Base-by-base conservation (phyloP, 1,140 invertebrate genomes). In the Sycobia sp. region DNA sequence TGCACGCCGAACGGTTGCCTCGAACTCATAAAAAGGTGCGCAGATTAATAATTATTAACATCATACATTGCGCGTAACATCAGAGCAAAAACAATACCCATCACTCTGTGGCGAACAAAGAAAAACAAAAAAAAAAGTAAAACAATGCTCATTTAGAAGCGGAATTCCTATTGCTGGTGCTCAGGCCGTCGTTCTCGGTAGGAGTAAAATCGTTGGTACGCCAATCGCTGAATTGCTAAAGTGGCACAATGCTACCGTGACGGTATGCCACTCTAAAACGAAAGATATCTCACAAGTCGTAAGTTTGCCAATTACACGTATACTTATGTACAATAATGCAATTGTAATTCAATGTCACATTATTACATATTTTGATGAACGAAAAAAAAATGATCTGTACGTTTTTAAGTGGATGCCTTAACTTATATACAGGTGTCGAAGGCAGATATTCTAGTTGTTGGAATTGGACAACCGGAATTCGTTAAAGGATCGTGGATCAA, bases 401-500 rank as follows among this genome's bases (percentile, higher is more conserved):
- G n/a, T n/a, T n/a, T n/a, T n/a, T n/a, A n/a, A n/a, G n/a, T n/a
- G n/a, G n/a, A n/a, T n/a, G n/a, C n/a, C n/a, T n/a, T n/a, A n/a
- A n/a, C n/a, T n/a, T n/a, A n/a, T n/a, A n/a, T 11, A 7, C 22
- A 81, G 79, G 72, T 79, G 3, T 77, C 76, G 1, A 67, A 85
- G 69, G 97, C 96, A 18, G 98, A 99, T 79, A 98, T 99, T 73
- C 78, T 99, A 47, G 94, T 99, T 8, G 97, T 98, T 5, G 98
- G 88, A 3, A 96, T 99, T 70, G 98, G 98, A 0, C 86, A 89
- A 72, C 84, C 96, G 8, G 87, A 96, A 80, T 86, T 98, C 82
- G 96, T 99, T 0, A 94, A 94, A 79, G 94, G 91, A 0, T 90
- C 90, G 50, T 99, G 97, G 97, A 90, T 99, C 43, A 99, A 99